phyloP scores from a whole-genome alignment of 2,888 invertebrate species.

The Mechanitis messenoides region DNA sequence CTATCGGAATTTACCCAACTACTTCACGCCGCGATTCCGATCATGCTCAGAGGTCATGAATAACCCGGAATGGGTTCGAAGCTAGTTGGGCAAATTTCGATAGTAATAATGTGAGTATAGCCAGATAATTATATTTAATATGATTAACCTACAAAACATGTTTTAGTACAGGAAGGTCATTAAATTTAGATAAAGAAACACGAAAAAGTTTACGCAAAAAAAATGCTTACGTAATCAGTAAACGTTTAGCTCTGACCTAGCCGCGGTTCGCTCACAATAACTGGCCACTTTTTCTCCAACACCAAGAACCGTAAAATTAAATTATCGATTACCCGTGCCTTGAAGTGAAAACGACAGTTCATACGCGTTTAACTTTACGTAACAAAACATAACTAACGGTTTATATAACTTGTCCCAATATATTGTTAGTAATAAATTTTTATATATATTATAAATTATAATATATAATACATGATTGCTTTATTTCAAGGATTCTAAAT shows the following conservation, averaged over 20 bases:
- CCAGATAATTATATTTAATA: no score
- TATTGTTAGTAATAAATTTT: neutral
- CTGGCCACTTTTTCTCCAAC: conserved; percentile 47
- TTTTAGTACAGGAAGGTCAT: conserved; percentile 11
- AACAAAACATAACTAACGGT: neutral
- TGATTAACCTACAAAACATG: no score
- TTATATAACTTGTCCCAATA: neutral
- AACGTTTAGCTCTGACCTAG: conserved; percentile 35
- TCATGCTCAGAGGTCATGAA: no score
- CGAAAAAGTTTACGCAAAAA: conserved; percentile 26
- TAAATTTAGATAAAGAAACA: conserved; percentile 17
- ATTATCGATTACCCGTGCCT: conserved; percentile 55
- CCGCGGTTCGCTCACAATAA: conserved; percentile 54
- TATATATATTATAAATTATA: neutral
- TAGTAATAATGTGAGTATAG: no score
- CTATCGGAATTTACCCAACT: no score
- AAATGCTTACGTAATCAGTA: conserved; percentile 33
- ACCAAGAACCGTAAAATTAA: conserved; percentile 67
- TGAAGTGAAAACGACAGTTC: conserved; percentile 55
- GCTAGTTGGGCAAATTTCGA: no score
- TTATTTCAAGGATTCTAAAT: neutral
- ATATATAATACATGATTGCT: neutral
- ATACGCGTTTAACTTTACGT: conserved; percentile 11
- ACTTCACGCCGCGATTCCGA: no score
- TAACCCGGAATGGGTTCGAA: no score